Evolutionary conservation across 2,888 invertebrate species (phyloP).

Genomic region (Leptodirus hochenwartii): DNA sequence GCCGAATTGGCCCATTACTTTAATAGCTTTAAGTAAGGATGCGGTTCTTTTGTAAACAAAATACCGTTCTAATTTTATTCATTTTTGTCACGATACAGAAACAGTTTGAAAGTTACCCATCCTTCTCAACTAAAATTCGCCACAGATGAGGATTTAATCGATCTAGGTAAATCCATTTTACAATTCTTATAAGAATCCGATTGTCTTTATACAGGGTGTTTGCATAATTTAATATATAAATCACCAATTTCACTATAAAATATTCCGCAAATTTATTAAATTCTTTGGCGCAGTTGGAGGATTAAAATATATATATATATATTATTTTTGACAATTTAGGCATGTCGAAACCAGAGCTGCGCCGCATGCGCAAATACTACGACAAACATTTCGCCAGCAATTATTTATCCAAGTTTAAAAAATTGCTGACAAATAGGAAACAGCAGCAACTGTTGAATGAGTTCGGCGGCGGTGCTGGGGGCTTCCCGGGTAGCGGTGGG

Average conservation of each 20-base stretch:
- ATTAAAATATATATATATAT: too few relatives aligned
- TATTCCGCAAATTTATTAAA: too few relatives aligned
- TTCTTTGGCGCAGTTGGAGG: too few relatives aligned
- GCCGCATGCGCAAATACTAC: conserved; percentile 83
- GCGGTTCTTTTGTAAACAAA: too few relatives aligned
- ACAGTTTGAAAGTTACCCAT: conserved; percentile 75
- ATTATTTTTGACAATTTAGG: too few relatives aligned
- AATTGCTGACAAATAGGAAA: conserved; percentile 46
- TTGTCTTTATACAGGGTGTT: too few relatives aligned
- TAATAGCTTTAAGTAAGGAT: conserved; percentile 50
- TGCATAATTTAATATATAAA: too few relatives aligned
- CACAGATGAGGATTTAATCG: conserved; percentile 74
- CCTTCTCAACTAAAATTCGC: conserved; percentile 87
- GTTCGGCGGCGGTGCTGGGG: conserved; percentile 12
- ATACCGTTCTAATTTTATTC: conserved; percentile 5
- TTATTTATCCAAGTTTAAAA: conserved; percentile 81
- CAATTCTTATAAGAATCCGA: too few relatives aligned
- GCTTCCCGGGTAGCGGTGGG: conserved; percentile 15
- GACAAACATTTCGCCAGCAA: conserved; percentile 88
- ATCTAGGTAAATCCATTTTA: too few relatives aligned
- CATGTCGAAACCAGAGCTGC: conserved; percentile 86
- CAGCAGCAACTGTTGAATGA: too few relatives aligned
- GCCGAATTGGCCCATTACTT: conserved; percentile 91
- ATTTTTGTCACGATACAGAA: conserved; percentile 32
- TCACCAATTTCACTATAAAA: too few relatives aligned